phyloP scores from a whole-genome alignment of 2,113 vertebrate genomes.

The Vidua macroura region DNA sequence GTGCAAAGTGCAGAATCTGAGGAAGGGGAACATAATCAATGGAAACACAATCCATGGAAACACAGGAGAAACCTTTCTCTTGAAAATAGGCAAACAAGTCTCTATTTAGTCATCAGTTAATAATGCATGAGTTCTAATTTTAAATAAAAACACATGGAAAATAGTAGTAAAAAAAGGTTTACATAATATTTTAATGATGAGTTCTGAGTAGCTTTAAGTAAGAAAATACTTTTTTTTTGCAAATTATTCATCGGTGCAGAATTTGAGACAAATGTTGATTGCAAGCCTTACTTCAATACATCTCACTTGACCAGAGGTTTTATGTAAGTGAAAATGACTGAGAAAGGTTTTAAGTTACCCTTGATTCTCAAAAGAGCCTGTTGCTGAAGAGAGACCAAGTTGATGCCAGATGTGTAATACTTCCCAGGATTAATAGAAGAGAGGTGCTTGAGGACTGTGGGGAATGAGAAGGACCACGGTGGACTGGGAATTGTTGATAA shows the following conservation, averaged over 20 bases:
- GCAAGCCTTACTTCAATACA: neutral
- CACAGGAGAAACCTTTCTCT: neutral
- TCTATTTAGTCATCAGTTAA: neutral
- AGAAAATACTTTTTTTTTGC: neutral
- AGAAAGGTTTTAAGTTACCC: neutral
- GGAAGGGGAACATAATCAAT: neutral
- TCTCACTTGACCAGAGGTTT: neutral
- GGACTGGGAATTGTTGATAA: neutral
- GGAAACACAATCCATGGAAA: neutral
- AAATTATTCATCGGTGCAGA: neutral
- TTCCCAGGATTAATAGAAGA: neutral
- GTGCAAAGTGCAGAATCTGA: neutral
- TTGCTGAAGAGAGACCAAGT: neutral
- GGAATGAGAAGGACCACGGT: neutral
- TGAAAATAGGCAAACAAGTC: neutral
- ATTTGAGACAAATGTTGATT: neutral
- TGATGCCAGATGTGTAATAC: neutral
- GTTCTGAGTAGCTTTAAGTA: neutral
- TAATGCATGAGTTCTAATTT: neutral
- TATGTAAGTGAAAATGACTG: neutral
- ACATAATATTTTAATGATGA: neutral
- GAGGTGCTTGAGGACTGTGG: neutral
- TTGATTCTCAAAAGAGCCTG: neutral
- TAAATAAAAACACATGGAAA: neutral
- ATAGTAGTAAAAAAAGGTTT: neutral